Evolutionary conservation across 2,797 vertebrate species (phyloP).

Genomic region (Anguilla anguilla): DNA sequence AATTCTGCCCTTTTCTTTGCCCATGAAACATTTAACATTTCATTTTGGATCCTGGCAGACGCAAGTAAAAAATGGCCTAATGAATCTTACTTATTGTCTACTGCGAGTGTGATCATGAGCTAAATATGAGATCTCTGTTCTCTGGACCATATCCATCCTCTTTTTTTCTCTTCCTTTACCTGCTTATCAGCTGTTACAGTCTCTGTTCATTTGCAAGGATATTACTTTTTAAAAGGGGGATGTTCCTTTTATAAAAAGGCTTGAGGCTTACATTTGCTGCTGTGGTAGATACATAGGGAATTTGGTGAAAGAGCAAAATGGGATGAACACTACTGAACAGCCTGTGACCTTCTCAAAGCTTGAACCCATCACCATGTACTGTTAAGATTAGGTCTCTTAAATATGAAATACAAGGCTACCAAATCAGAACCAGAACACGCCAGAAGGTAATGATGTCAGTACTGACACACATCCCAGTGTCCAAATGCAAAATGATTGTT

Average conservation of each 20-base stretch:
- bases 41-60: slow-evolving; percentile 97
- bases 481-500: slow-evolving; percentile 23
- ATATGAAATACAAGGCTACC: neutral
- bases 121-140: slow-evolving; percentile 89
- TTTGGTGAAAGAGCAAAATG: neutral
- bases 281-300: neutral
- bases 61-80: slow-evolving; percentile 98
- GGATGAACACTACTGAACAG: neutral
- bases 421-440: neutral
- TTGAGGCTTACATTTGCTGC: slow-evolving; percentile 8
- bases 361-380: neutral
- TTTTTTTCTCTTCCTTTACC: slow-evolving; percentile 59
- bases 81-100: slow-evolving; percentile 98
- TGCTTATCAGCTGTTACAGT: slow-evolving; percentile 48
- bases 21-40: slow-evolving; percentile 99
- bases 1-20: slow-evolving; percentile 96
- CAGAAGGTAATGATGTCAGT: neutral
- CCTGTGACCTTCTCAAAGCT: neutral
- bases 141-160: slow-evolving; percentile 68
- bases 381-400: neutral
- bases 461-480: neutral
- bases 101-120: slow-evolving; percentile 85
- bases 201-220: slow-evolving; percentile 56
- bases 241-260: slow-evolving; percentile 32
- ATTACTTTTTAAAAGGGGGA: slow-evolving; percentile 37